These are phyloP conservation scores for Megaceryle maxima DNA, from an alignment of 2,113 vertebrate species.

Conservation along the genomic window DNA sequence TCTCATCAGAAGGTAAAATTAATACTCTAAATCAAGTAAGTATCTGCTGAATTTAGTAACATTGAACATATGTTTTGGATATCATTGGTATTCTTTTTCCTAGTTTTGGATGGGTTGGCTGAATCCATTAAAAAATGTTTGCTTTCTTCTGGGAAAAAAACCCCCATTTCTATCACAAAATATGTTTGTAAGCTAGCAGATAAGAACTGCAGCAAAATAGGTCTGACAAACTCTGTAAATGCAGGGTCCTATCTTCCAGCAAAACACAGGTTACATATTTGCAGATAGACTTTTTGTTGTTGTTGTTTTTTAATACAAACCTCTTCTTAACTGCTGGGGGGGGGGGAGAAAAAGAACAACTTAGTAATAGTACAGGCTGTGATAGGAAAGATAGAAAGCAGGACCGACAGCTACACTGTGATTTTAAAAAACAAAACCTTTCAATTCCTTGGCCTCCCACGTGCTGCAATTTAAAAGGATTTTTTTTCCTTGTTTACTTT, in stretches of 20 bases:
- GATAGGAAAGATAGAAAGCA: background rate
- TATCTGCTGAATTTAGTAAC: background rate
- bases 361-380: background rate
- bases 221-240: background rate
- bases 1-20: background rate
- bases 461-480: background rate
- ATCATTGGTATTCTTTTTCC: background rate
- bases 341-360: background rate
- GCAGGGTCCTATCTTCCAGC: background rate
- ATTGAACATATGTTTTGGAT: background rate
- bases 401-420: background rate
- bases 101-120: background rate
- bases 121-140: background rate
- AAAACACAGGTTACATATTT: slow-evolving; percentile 14
- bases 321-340: background rate
- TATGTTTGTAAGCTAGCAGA: background rate
- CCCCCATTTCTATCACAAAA: background rate
- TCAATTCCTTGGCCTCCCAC: background rate
- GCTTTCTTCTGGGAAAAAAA: background rate
- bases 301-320: background rate
- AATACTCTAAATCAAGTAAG: background rate
- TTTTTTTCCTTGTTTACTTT: background rate
- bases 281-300: background rate
- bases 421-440: background rate
- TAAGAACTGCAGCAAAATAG: background rate